A percentile compares a stretch with the other conserved stretches of the same genome.
Evolutionary conservation across 2,797 vertebrate genomes (phyloP).

Genomic region (Enteromius treurensis): DNA sequence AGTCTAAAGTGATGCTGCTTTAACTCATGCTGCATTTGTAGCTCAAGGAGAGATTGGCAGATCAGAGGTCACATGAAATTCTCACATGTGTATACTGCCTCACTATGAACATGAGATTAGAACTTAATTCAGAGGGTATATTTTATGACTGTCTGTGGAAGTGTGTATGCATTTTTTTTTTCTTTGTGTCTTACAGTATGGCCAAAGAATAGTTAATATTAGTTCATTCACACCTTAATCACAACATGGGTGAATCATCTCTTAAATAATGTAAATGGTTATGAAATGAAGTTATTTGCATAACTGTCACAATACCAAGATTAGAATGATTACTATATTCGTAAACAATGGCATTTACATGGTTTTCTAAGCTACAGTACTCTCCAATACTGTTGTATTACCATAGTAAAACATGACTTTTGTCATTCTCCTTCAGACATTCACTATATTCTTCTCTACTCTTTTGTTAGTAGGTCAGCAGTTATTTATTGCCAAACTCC

Average conservation of each 20-base stretch:
- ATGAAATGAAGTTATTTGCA: neutral
- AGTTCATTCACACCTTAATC: neutral
- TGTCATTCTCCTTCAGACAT: conserved; percentile 19
- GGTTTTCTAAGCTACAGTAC: neutral
- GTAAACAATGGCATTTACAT: neutral
- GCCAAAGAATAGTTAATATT: neutral
- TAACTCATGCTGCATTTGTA: neutral
- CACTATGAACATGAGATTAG: conserved; percentile 8
- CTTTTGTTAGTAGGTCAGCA: neutral
- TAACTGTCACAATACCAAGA: neutral
- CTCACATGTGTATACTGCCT: neutral
- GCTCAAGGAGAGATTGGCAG: neutral
- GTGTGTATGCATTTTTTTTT: neutral
- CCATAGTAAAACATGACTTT: neutral
- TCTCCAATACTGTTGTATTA: neutral
- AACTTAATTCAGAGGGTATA: neutral
- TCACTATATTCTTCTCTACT: conserved; percentile 4
- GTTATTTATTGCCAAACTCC: neutral
- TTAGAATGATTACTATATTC: neutral
- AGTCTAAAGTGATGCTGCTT: conserved; percentile 29
- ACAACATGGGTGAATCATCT: neutral
- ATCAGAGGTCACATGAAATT: neutral
- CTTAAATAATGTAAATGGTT: neutral
- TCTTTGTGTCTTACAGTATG: neutral
- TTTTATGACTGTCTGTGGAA: neutral